phyloP scores from a whole-genome alignment of 2,113 vertebrate genomes.

The Pungitius pungitius region DNA sequence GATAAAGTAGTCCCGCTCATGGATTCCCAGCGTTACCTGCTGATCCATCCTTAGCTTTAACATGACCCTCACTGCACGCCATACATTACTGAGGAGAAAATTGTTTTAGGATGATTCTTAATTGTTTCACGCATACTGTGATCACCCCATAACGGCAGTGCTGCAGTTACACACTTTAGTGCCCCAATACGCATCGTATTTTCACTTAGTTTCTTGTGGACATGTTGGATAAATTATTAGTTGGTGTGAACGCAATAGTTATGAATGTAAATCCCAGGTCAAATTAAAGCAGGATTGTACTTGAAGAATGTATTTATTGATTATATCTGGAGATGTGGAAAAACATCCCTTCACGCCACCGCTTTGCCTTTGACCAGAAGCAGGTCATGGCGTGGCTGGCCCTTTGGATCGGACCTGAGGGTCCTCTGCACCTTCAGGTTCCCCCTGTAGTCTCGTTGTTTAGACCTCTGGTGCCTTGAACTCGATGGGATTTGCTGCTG shows the following conservation, averaged over 20 bases:
- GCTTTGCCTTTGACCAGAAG: constrained; percentile 7
- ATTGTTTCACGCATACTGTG: too few species aligned
- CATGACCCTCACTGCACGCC: too few species aligned
- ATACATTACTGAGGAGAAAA: not conserved
- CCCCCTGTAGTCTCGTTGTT: not conserved
- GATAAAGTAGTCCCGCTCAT: not conserved
- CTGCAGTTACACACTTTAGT: not conserved
- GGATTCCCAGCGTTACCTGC: too few species aligned
- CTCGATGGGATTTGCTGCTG: not conserved
- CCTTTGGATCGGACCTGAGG: not conserved
- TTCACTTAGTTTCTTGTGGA: not conserved
- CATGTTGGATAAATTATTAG: not conserved
- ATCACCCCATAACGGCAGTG: not conserved
- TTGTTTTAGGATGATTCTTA: not conserved
- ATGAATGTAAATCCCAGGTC: not conserved
- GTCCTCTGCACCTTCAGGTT: not conserved
- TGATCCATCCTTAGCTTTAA: too few species aligned
- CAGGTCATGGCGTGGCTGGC: not conserved
- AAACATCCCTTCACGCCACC: not conserved
- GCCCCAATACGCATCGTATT: not conserved
- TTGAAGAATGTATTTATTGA: not conserved
- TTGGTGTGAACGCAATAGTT: not conserved
- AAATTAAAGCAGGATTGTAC: not conserved
- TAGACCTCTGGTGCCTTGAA: constrained; percentile 32
- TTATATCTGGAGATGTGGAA: not conserved